Evolutionary conservation across 1,140 invertebrate genomes (phyloP).

Genomic region (Drosophila prosaltans): DNA sequence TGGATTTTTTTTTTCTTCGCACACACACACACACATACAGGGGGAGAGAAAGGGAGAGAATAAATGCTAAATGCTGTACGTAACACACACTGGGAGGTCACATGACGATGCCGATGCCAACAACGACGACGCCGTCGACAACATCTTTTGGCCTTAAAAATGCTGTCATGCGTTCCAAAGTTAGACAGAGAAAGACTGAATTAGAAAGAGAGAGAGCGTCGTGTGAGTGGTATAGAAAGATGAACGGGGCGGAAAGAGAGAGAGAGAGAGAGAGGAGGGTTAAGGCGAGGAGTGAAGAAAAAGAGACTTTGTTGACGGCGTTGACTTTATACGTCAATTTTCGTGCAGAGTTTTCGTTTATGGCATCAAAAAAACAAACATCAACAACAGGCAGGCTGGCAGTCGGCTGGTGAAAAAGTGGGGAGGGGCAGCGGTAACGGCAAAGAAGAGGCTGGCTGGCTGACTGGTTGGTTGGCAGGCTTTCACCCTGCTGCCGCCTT

Average conservation of each 20-base stretch:
- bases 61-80: constrained; percentile 77
- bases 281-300: too few relatives aligned
- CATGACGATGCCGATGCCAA: constrained; percentile 17
- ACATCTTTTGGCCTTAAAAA: constrained; percentile 53
- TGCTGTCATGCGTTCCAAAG: constrained; percentile 62
- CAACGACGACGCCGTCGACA: constrained; percentile 6
- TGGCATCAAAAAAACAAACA: constrained; percentile 66
- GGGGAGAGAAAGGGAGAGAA: constrained; percentile 37
- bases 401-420: constrained; percentile 3
- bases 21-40: constrained; percentile 15
- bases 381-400: constrained; percentile 50
- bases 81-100: constrained; percentile 60
- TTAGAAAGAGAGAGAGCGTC: constrained; percentile 17
- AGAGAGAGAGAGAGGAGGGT: neutral
- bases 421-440: neutral
- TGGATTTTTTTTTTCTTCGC: constrained; percentile 51
- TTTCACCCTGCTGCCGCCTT: constrained; percentile 53
- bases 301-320: constrained; percentile 69
- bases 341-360: constrained; percentile 70
- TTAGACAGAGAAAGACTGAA: constrained; percentile 18
- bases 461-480: constrained; percentile 25
- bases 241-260: neutral
- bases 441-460: neutral
- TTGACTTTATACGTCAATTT: constrained; percentile 80
- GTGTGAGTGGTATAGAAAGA: neutral